These are phyloP conservation scores for Miniopterus natalensis DNA, from an alignment of 2,113 vertebrate genomes.

Conservation along the genomic window DNA sequence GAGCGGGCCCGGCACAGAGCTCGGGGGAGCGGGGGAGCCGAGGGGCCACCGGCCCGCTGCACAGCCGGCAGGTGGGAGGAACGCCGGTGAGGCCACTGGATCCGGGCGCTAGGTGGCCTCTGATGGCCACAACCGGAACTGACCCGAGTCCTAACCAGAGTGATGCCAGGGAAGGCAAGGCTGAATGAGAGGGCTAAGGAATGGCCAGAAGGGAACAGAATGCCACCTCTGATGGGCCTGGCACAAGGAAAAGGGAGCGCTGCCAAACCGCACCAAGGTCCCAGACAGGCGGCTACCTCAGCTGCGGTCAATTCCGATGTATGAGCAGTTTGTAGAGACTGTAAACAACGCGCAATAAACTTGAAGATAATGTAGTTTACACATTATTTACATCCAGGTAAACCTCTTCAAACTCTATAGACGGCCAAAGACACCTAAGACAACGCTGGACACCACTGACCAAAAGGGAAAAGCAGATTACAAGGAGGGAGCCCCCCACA, in stretches of 20 bases:
- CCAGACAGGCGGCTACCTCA: neutral
- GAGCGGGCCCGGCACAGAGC: too few relatives aligned
- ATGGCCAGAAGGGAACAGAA: neutral
- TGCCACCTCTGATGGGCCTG: neutral
- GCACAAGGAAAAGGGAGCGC: neutral
- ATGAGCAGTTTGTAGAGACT: neutral
- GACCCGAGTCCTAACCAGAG: neutral
- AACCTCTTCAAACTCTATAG: neutral
- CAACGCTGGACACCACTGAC: neutral
- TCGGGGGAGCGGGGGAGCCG: too few relatives aligned
- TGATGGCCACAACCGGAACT: neutral
- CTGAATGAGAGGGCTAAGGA: neutral
- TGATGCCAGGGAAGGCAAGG: neutral
- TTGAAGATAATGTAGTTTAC: neutral
- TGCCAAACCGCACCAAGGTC: fast-evolving
- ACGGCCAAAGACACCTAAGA: neutral
- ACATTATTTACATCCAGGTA: neutral
- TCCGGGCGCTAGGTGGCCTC: neutral
- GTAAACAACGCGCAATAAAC: neutral
- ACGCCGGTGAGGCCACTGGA: neutral
- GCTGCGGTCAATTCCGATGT: neutral
- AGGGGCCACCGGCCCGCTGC: too few relatives aligned
- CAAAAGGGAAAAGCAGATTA: neutral
- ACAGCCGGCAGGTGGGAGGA: too few relatives aligned
- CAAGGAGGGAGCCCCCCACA: neutral